phyloP scores from a whole-genome alignment of 2,797 vertebrate species.

The Rhodeus uyekii region DNA sequence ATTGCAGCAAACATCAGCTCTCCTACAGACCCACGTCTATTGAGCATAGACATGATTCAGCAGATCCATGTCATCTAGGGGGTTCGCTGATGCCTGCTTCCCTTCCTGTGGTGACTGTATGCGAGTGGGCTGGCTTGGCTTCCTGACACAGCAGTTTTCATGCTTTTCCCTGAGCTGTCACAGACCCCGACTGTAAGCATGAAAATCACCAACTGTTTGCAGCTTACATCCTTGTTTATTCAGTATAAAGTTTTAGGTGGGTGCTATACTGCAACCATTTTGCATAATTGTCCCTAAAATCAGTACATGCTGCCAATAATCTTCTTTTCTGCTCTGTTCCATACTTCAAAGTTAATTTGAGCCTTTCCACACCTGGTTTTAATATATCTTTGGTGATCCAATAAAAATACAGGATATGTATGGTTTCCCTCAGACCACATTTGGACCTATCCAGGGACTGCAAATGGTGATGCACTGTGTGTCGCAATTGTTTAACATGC shows the following conservation, averaged over 20 bases:
- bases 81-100: slow-evolving; percentile 43
- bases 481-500: neutral
- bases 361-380: neutral
- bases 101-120: slow-evolving; percentile 59
- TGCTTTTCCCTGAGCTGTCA: slow-evolving; percentile 30
- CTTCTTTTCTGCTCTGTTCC: neutral
- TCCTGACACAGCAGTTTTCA: slow-evolving; percentile 77
- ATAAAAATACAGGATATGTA: neutral
- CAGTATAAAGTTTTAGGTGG: neutral
- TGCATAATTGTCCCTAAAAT: neutral
- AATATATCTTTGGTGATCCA: neutral
- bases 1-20: slow-evolving; percentile 57
- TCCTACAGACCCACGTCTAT: slow-evolving; percentile 59
- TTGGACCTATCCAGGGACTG: neutral
- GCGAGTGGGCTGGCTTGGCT: slow-evolving; percentile 70
- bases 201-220: slow-evolving; percentile 31
- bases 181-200: slow-evolving; percentile 38
- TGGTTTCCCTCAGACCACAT: neutral
- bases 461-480: neutral
- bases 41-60: slow-evolving; percentile 73
- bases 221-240: neutral
- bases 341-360: neutral
- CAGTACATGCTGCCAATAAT: neutral
- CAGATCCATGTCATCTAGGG: slow-evolving; percentile 62
- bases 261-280: neutral